These are phyloP conservation scores for Theocolax elegans DNA, from an alignment of 1,140 invertebrate species.

Conservation along the genomic window DNA sequence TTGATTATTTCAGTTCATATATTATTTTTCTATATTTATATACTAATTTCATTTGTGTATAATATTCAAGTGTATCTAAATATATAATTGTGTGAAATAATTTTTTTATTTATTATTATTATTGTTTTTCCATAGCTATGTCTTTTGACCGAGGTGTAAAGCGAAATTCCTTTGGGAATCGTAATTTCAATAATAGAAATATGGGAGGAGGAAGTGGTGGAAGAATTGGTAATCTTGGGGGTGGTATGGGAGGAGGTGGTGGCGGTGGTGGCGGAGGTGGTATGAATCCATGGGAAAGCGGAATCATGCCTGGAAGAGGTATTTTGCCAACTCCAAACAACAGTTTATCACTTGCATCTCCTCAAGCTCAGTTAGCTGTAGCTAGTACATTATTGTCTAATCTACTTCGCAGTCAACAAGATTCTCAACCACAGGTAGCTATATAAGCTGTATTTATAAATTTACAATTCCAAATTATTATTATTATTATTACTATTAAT, in stretches of 20 bases:
- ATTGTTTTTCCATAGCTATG: too few species aligned
- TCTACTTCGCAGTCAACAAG: conserved; percentile 64
- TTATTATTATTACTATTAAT: too few species aligned
- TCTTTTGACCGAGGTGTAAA: conserved; percentile 63
- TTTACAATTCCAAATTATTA: background rate
- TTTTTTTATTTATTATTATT: too few species aligned
- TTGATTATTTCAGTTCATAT: too few species aligned
- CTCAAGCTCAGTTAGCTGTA: conserved; percentile 65
- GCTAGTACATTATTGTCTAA: conserved; percentile 66
- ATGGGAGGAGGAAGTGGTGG: conserved; percentile 51
- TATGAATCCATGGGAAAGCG: conserved; percentile 67
- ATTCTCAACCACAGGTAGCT: conserved; percentile 60
- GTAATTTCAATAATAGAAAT: conserved; percentile 55
- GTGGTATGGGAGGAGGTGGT: conserved; percentile 47
- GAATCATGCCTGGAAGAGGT: conserved; percentile 67
- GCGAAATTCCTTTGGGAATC: conserved; percentile 56
- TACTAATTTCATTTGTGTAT: too few species aligned
- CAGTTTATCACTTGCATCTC: conserved; percentile 63
- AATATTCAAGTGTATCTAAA: too few species aligned
- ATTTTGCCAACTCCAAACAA: conserved; percentile 65
- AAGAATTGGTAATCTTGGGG: conserved; percentile 52
- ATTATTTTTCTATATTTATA: too few species aligned
- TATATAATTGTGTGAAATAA: too few species aligned
- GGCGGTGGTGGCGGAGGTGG: conserved; percentile 53
- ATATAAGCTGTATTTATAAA: too few species aligned